Evolutionary conservation across 2,888 invertebrate genomes (phyloP).

Genomic region (Scaptomyza flava): DNA sequence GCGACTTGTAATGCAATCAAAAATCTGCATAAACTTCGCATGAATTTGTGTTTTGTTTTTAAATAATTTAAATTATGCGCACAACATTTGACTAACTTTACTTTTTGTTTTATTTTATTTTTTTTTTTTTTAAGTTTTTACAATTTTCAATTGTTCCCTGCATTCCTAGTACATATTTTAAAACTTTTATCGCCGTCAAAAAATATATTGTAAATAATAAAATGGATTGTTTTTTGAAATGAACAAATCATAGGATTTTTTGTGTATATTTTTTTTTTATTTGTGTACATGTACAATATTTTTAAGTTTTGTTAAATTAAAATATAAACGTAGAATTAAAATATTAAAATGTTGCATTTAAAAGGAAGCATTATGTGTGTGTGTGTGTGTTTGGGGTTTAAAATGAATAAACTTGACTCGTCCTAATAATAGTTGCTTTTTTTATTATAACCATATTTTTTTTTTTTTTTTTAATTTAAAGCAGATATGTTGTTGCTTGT

Average conservation of each 20-base stretch:
- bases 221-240: neutral
- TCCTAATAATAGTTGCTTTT: constrained; percentile 50
- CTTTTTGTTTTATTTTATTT: constrained; percentile 28
- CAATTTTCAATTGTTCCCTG: constrained; percentile 80
- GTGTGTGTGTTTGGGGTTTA: constrained; percentile 26
- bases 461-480: constrained; percentile 63
- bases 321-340: constrained; percentile 54
- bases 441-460: constrained; percentile 29
- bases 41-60: constrained; percentile 25
- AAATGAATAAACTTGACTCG: constrained; percentile 65
- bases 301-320: constrained; percentile 57
- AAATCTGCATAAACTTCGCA: constrained; percentile 36
- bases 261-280: constrained; percentile 63
- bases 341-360: constrained; percentile 76
- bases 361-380: constrained; percentile 76
- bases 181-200: constrained; percentile 50
- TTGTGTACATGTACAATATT: constrained; percentile 71
- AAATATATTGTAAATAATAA: constrained; percentile 30
- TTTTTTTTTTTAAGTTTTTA: constrained; percentile 49
- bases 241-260: constrained; percentile 28
- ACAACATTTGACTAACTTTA: constrained; percentile 30
- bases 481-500: constrained; percentile 81
- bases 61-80: constrained; percentile 49
- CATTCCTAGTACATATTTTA: constrained; percentile 70
- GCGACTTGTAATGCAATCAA: constrained; percentile 24